phyloP scores from a whole-genome alignment of 2,888 invertebrate species.

The Zele albiditarsus region DNA sequence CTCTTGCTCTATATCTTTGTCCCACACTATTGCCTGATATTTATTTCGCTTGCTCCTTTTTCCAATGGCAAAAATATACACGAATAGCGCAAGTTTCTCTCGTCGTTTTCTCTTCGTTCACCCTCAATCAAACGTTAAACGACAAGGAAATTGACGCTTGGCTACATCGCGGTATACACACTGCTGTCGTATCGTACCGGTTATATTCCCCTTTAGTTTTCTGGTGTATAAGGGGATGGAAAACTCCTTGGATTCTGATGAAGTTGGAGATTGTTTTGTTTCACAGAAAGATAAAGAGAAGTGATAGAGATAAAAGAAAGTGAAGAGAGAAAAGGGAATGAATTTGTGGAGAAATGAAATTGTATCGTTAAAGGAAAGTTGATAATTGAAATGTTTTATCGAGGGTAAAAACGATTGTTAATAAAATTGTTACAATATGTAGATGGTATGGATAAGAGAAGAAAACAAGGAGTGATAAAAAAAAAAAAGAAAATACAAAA shows the following conservation, averaged over 20 bases:
- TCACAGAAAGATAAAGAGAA: not conserved
- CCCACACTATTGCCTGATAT: too few species aligned
- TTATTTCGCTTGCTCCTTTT: conserved; percentile 16
- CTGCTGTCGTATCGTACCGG: not conserved
- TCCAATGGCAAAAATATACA: conserved; percentile 42
- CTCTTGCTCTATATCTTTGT: too few species aligned
- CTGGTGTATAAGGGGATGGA: not conserved
- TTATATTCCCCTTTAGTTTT: conserved; percentile 19
- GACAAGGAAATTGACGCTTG: conserved; percentile 65
- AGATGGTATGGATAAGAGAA: not conserved
- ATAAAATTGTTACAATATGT: not conserved
- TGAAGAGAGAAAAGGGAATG: conserved; percentile 31
- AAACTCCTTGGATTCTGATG: conserved; percentile 22
- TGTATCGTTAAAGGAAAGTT: conserved; percentile 2
- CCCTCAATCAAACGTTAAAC: conserved; percentile 62
- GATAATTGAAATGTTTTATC: conserved; percentile 34
- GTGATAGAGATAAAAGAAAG: not conserved
- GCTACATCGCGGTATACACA: conserved; percentile 48
- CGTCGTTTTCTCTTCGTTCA: conserved; percentile 44
- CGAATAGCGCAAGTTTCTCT: conserved; percentile 35
- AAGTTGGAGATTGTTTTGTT: conserved; percentile 16
- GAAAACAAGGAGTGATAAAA: not conserved
- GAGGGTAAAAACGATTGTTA: not conserved
- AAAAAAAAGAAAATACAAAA: not conserved
- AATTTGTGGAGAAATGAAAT: conserved; percentile 13